phyloP scores from a whole-genome alignment of 2,888 invertebrate species.

The Athripsodes cinereus region DNA sequence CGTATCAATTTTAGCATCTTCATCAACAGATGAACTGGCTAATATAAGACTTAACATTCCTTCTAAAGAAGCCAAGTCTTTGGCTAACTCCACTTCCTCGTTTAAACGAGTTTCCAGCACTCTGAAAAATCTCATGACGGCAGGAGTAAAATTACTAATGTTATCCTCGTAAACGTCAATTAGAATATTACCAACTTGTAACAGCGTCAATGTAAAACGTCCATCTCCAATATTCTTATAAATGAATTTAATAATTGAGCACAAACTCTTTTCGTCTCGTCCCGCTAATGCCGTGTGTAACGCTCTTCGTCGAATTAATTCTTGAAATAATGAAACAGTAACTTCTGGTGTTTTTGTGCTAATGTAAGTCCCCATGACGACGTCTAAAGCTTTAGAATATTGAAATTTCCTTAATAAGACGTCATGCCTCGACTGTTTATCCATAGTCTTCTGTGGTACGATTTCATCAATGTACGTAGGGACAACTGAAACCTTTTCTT shows the following conservation, averaged over 20 bases:
- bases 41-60: constrained; percentile 64
- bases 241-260: constrained; percentile 69
- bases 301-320: constrained; percentile 77
- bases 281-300: constrained; percentile 70
- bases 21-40: constrained; percentile 51
- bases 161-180: constrained; percentile 68
- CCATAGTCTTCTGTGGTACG: constrained; percentile 39
- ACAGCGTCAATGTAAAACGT: constrained; percentile 66
- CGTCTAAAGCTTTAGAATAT: constrained; percentile 72
- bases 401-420: constrained; percentile 70
- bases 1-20: constrained; percentile 37
- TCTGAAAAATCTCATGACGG: constrained; percentile 55
- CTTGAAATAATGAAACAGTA: constrained; percentile 76
- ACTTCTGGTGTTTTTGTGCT: constrained; percentile 64
- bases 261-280: constrained; percentile 60
- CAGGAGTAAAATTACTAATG: constrained; percentile 56
- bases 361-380: constrained; percentile 57
- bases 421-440: constrained; percentile 58
- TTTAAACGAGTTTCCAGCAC: constrained; percentile 55
- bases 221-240: constrained; percentile 64
- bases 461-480: constrained; percentile 46
- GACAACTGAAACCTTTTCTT: constrained; percentile 46
- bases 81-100: constrained; percentile 62
- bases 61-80: constrained; percentile 58
- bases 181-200: constrained; percentile 68